A percentile compares a stretch with the other conserved stretches of the same genome.
Evolutionary conservation across 1,140 invertebrate species (phyloP).

Genomic region (Sitobion miscanthi): DNA sequence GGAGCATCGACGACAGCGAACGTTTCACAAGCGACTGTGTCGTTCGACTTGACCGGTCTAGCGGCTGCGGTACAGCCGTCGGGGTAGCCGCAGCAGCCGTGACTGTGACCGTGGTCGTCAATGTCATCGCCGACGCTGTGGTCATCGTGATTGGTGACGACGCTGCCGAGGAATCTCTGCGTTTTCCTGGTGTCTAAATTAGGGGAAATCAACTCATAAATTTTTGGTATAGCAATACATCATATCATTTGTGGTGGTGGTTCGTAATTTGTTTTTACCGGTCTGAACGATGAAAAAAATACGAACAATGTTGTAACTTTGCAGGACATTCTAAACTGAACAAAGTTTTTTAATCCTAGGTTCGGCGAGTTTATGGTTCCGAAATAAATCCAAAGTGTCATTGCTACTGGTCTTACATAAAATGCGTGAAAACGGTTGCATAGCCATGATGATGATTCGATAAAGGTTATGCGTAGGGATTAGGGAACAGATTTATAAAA

Average conservation of each 20-base stretch:
- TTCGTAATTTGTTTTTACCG: neutral
- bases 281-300: neutral
- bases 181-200: constrained; percentile 11
- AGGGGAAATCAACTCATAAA: neutral
- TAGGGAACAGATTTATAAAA: neutral
- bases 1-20: constrained; percentile 47
- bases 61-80: neutral
- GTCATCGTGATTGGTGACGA: neutral
- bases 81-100: neutral
- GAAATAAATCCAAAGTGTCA: neutral
- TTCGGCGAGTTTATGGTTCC: neutral
- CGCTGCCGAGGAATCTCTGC: constrained; percentile 4
- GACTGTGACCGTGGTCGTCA: neutral
- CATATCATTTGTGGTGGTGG: neutral
- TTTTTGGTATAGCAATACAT: neutral
- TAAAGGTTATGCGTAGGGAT: neutral
- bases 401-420: neutral
- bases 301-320: neutral
- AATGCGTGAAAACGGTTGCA: neutral
- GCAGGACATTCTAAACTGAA: neutral
- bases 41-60: neutral
- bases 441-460: neutral
- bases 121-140: neutral
- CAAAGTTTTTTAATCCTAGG: neutral
- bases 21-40: constrained; percentile 45